phyloP scores from a whole-genome alignment of 2,888 invertebrate species.

The Lacanobia wlatinum region DNA sequence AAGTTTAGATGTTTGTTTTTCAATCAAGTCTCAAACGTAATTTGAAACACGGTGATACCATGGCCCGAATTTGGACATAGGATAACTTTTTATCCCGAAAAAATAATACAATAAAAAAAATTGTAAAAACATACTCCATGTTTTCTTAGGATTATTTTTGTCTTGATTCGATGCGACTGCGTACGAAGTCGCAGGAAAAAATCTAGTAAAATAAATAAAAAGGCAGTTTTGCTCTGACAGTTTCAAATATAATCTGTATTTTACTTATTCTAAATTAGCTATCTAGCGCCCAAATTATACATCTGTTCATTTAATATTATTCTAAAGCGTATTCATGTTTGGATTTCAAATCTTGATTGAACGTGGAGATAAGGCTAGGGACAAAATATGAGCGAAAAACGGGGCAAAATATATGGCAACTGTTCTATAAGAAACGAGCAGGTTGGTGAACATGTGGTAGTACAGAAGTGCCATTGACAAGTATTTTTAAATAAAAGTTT shows the following conservation, averaged over 20 bases:
- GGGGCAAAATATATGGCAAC: background rate
- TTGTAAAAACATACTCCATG: no score
- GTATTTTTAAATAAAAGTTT: no score
- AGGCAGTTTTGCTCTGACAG: conserved; percentile 31
- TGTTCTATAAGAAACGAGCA: background rate
- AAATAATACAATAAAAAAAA: no score
- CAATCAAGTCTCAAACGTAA: no score
- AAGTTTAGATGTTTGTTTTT: no score
- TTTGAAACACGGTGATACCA: background rate
- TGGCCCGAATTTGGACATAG: background rate
- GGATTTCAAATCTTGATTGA: conserved; percentile 12
- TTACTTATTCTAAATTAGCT: conserved; percentile 51
- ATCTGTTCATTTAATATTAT: conserved; percentile 24
- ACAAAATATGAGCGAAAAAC: conserved; percentile 1
- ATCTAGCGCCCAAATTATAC: conserved; percentile 52
- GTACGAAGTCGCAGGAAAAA: no score
- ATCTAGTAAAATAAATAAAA: conserved; percentile 9
- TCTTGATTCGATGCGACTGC: no score
- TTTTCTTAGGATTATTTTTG: background rate
- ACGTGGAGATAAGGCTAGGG: background rate
- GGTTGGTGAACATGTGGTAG: no score
- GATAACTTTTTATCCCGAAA: no score
- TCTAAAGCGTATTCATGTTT: conserved; percentile 37
- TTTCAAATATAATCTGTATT: conserved; percentile 44
- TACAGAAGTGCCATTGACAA: no score